Conservation (phyloP, 2,113 vertebrate species). For the Myotis lucifugus region DNA sequence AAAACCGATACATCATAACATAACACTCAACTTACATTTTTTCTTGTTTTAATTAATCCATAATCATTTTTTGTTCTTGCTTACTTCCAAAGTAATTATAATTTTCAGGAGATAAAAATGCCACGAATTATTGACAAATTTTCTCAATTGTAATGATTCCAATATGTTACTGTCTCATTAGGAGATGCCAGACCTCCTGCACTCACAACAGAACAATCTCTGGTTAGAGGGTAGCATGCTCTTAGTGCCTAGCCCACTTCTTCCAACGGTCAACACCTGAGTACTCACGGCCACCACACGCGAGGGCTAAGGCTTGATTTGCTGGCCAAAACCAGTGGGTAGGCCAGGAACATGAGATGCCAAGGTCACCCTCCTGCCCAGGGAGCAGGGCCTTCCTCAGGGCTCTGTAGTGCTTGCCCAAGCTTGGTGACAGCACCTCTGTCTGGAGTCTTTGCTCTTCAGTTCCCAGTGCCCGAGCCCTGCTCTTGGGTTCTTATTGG, state of each 20-base stretch:
- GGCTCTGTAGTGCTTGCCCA: no score
- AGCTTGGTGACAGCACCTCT: background rate
- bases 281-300: no score
- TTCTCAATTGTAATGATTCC: background rate
- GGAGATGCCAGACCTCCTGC: conserved; percentile 46
- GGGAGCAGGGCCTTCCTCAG: background rate
- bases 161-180: background rate
- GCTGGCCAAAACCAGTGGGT: background rate
- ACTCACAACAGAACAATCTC: background rate
- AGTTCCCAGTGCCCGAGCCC: background rate
- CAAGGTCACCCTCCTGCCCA: background rate
- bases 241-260: background rate
- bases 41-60: background rate
- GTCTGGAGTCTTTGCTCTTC: background rate
- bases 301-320: background rate
- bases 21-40: background rate
- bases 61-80: background rate
- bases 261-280: no score
- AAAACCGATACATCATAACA: conserved; percentile 60
- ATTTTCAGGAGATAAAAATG: conserved; percentile 59
- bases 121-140: background rate
- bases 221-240: background rate
- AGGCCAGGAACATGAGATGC: background rate
- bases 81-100: conserved; percentile 59
- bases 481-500: background rate